phyloP scores from a whole-genome alignment of 2,797 vertebrate species.

The Pseudocheirus occidentalis region DNA sequence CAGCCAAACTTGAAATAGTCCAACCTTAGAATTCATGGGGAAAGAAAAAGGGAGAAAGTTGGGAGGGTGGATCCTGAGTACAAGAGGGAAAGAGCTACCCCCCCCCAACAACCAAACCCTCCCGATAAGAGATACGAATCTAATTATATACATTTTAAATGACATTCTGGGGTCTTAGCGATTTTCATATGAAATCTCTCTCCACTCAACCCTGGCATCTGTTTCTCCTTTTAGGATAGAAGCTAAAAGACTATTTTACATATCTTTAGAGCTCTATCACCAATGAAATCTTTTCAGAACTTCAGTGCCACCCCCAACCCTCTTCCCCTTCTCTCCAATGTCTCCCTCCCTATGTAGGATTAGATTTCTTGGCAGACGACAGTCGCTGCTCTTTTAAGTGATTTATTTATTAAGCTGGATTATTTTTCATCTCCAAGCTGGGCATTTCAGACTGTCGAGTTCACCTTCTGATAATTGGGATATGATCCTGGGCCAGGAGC shows the following conservation, averaged over 20 bases:
- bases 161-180: constrained; percentile 79
- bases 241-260: constrained; percentile 86
- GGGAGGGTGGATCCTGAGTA: constrained; percentile 31
- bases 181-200: constrained; percentile 85
- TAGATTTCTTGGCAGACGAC: constrained; percentile 85
- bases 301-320: constrained; percentile 71
- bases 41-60: background rate
- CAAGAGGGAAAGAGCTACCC: constrained; percentile 39
- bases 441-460: constrained; percentile 76
- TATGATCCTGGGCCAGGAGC: constrained; percentile 57
- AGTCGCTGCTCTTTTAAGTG: constrained; percentile 83
- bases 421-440: constrained; percentile 81
- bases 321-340: background rate
- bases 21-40: constrained; percentile 32
- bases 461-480: constrained; percentile 81
- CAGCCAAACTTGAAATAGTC: background rate
- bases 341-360: constrained; percentile 79
- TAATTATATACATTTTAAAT: constrained; percentile 83
- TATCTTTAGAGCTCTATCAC: constrained; percentile 85
- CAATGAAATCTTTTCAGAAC: constrained; percentile 86
- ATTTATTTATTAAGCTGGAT: constrained; percentile 86
- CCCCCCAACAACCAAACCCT: constrained; percentile 33
- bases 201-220: constrained; percentile 82
- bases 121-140: constrained; percentile 82
- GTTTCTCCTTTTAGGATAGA: constrained; percentile 87